phyloP scores from a whole-genome alignment of 2,888 invertebrate species.

The Eremobia ochroleuca region DNA sequence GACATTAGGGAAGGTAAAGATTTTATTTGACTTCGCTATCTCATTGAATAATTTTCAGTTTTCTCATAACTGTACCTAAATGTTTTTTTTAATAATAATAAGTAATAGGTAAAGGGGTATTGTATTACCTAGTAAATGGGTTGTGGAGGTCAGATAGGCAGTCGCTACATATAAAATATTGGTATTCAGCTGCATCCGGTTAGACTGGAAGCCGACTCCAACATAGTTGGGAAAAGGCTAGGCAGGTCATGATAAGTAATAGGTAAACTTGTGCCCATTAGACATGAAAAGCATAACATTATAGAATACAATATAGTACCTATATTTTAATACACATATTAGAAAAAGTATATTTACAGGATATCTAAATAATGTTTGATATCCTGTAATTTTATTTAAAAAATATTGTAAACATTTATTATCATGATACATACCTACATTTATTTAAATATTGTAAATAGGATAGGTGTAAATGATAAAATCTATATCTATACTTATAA shows the following conservation, averaged over 20 bases:
- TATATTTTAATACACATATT: constrained; percentile 38
- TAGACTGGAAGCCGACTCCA: too few species aligned
- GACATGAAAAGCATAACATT: constrained; percentile 40
- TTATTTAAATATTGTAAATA: constrained; percentile 57
- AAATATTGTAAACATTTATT: constrained; percentile 92
- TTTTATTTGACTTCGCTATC: constrained; percentile 5
- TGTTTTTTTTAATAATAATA: neutral
- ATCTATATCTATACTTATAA: constrained; percentile 19
- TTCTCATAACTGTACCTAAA: constrained; percentile 2
- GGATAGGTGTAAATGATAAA: constrained; percentile 44
- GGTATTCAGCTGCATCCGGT: too few species aligned
- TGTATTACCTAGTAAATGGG: neutral
- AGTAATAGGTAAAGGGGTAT: constrained; percentile 12
- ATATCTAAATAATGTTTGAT: constrained; percentile 48
- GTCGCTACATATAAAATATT: neutral
- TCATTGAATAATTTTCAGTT: neutral
- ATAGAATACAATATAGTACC: constrained; percentile 23
- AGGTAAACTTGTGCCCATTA: constrained; percentile 39
- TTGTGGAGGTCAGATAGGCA: neutral
- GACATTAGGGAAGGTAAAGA: neutral
- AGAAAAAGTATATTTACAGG: constrained; percentile 58
- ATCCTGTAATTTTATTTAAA: constrained; percentile 43
- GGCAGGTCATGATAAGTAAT: neutral
- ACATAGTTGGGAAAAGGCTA: too few species aligned
- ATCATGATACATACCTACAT: constrained; percentile 45